phyloP scores from a whole-genome alignment of 35 echinoderm and acorn worm species.

The Apostichopus californicus region DNA sequence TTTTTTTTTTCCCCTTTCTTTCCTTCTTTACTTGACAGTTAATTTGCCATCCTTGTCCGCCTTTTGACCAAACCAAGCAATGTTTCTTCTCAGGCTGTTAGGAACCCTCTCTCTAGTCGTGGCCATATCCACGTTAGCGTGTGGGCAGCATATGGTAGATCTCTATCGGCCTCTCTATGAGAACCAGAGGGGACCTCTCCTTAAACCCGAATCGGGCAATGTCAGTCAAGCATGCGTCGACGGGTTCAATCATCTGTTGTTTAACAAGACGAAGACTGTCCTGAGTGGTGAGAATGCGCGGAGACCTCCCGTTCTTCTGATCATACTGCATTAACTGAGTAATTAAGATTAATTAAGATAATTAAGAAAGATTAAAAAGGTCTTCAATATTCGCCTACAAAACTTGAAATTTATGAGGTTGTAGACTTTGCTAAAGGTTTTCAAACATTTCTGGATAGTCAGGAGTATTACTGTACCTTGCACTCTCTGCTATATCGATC shows the following conservation, averaged over 20 bases:
- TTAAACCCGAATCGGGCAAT: background rate
- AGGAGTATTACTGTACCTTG: too few species aligned
- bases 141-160: background rate
- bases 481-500: too few species aligned
- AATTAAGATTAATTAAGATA: too few species aligned
- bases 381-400: too few species aligned
- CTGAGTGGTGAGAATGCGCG: too few species aligned
- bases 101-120: background rate
- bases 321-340: too few species aligned
- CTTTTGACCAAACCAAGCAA: background rate
- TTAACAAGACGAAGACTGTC: too few species aligned
- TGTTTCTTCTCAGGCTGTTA: background rate
- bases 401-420: too few species aligned
- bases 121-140: background rate
- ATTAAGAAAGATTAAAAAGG: too few species aligned
- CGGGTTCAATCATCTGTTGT: background rate
- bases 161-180: slow-evolving; percentile 12
- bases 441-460: too few species aligned
- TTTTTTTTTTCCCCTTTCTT: background rate
- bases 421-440: too few species aligned
- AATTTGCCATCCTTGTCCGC: background rate
- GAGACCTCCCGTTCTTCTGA: too few species aligned
- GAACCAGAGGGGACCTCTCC: background rate
- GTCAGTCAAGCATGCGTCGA: background rate
- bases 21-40: background rate